These are phyloP conservation scores for Gavia stellata DNA, from an alignment of 2,113 vertebrate species.

Conservation along the genomic window DNA sequence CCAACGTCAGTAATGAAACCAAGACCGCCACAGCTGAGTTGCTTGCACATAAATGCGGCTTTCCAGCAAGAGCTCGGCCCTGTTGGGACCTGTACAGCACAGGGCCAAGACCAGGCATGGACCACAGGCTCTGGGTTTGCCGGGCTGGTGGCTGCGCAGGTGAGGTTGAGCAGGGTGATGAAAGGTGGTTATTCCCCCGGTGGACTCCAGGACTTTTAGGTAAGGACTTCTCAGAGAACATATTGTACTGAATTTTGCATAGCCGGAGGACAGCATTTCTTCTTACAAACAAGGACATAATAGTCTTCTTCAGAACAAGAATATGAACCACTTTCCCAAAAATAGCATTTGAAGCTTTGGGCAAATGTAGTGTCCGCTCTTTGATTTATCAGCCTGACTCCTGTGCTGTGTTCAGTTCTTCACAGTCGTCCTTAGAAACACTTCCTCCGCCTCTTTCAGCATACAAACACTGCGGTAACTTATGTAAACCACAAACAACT, in stretches of 20 bases:
- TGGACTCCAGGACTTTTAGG: neutral
- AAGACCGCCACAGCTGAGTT: neutral
- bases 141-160: neutral
- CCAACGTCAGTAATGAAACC: fast-evolving
- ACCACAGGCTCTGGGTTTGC: neutral
- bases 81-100: neutral
- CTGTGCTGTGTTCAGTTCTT: neutral
- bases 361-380: fast-evolving
- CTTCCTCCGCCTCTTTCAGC: neutral
- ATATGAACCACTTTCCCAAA: neutral
- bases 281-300: neutral
- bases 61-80: neutral
- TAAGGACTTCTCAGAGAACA: neutral
- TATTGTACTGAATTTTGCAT: neutral
- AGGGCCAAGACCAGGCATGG: neutral
- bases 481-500: neutral
- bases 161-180: neutral
- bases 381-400: neutral
- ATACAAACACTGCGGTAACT: neutral
- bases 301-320: neutral
- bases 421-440: neutral
- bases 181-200: neutral
- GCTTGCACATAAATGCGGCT: neutral
- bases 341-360: neutral
- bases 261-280: neutral